Conservation (phyloP, 37 sponge, comb jelly and placozoan species). For the Lycopodina hypogea region DNA sequence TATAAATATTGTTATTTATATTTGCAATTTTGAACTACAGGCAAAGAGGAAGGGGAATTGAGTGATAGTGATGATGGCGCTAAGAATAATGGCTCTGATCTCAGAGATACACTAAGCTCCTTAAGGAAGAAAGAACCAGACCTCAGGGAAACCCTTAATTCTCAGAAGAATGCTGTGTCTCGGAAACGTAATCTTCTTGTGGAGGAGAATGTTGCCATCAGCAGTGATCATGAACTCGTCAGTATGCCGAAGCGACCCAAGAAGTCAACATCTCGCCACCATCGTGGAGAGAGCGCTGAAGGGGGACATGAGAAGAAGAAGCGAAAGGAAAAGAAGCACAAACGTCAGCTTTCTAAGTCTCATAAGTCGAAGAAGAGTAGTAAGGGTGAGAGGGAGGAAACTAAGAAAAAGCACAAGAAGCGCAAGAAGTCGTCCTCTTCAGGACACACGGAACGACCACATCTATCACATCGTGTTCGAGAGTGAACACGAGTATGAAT, state of each 20-base stretch:
- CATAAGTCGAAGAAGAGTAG: not conserved
- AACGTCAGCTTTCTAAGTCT: not conserved
- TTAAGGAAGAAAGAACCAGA: not conserved
- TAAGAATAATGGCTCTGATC: not conserved
- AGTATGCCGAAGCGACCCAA: not conserved
- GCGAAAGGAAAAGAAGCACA: constrained; percentile 1
- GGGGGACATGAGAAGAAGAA: not conserved
- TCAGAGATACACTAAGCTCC: not conserved
- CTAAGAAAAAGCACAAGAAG: constrained; percentile 19
- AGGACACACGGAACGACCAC: not conserved
- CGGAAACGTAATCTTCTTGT: not conserved
- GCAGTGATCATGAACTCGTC: not conserved
- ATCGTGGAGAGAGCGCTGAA: not conserved
- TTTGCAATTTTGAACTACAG: not conserved
- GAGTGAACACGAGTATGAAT: no score
- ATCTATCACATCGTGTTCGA: not conserved
- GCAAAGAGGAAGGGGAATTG: constrained; percentile 39
- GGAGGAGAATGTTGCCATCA: not conserved
- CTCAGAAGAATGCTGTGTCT: not conserved
- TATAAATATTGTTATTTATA: not conserved
- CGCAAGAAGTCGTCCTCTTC: constrained; percentile 29
- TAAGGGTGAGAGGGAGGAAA: constrained; percentile 1
- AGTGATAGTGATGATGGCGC: constrained; percentile 30
- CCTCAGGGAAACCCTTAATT: constrained; percentile 3
- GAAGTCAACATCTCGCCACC: not conserved